These are phyloP conservation scores for Nematostella vectensis DNA, from an alignment of 92 coral and sea anemone genomes.

Conservation along the genomic window DNA sequence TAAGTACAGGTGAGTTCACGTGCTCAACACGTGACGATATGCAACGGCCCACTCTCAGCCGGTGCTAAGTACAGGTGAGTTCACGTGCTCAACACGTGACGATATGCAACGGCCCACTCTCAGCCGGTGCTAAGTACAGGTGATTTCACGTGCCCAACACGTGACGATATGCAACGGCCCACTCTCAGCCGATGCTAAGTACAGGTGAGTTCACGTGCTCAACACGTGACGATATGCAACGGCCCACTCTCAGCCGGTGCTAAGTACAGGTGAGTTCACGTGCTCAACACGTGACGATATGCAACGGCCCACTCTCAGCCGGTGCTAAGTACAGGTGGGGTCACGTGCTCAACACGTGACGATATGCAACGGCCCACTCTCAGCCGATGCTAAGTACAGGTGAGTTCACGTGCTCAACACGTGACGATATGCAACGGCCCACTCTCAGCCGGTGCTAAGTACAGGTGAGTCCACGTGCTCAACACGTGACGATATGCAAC, in stretches of 20 bases:
- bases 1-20: conserved; percentile 68
- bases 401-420: neutral
- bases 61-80: conserved; percentile 61
- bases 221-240: conserved; percentile 25
- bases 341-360: neutral
- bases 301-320: conserved; percentile 57
- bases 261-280: conserved; percentile 74
- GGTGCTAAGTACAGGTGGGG: conserved; percentile 68
- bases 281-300: conserved; percentile 1
- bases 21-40: conserved; percentile 7
- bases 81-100: neutral
- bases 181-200: conserved; percentile 38
- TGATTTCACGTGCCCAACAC: neutral
- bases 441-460: conserved; percentile 39
- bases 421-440: conserved; percentile 66
- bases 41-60: conserved; percentile 59
- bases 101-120: conserved; percentile 69
- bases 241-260: conserved; percentile 53
- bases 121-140: conserved; percentile 63
- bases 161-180: conserved; percentile 66
- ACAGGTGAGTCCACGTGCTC: conserved; percentile 63
- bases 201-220: conserved; percentile 63
- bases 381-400: conserved; percentile 62
- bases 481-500: conserved; percentile 25
- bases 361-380: conserved; percentile 69